Base-by-base conservation (phyloP, 2,888 invertebrate genomes). In the Cheiracanthium punctorium region DNA sequence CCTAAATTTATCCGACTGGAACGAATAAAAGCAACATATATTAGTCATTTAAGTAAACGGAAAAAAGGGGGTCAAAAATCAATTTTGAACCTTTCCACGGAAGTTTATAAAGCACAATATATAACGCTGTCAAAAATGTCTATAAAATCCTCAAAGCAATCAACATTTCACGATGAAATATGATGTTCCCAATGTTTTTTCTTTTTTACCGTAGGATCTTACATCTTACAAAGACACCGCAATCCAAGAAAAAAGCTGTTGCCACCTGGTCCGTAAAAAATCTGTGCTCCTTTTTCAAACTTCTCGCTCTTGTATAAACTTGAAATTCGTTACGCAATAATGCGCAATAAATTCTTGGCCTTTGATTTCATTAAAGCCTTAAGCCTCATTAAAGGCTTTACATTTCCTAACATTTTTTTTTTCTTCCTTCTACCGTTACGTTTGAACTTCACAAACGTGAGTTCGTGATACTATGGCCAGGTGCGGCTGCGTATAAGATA, bases 361-460 rank as follows among this genome's bases (percentile, higher is more conserved):
- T 70, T 72, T 41, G 20, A 65, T 58, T 70, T 70, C 67, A 69
- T 75, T 69, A 69, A 58, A 24, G 52, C 29, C 58, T 37, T 43
- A 58, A 64, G 48, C 30, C 28, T 76, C 30, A 43, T 71, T 70
- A 71, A 76, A 24, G 17, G 12, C 58, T 58, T 48, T 48, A 12
- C 43, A 12, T 48, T 17, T 48, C 17, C 24, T 24, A 24, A 7
- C 58, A 4, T 20, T 8, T 37, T 17, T 2, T 24, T 58, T n/a
- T n/a, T 24, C 24, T 58, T 58, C n/a, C n/a, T n/a, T n/a, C n/a
- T n/a, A 1, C 58, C 20, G 58, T 58, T 24, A 24, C 58, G 58
- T 20, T 24, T 58, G 7, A 5, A 58, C 24, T 24, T 24, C 7
- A 20, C 4, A 58, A 2, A 48, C 48, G n/a, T n/a, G 8, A 17